Evolutionary conservation across 2,113 vertebrate species (phyloP), one percentile per base, ranked within the genome.

Genomic region (Mobula hypostoma): DNA sequence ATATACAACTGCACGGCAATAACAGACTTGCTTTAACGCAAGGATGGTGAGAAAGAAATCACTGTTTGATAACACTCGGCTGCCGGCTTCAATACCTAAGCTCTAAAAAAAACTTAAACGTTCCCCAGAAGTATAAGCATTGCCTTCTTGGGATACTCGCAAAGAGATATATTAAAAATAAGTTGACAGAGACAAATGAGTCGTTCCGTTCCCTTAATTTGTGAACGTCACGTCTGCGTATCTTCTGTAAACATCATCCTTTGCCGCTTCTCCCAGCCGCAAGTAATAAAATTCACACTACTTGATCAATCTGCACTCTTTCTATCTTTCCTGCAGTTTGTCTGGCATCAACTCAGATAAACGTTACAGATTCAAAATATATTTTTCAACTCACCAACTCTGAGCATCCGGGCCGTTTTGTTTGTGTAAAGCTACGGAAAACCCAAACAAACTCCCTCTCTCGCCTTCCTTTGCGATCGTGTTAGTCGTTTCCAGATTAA

Each of bases 361-460:
- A 66, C 48, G 7, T 27, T 9, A 58, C 56, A 85, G 9, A 85
- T 24, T 85, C 80, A 56, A 70, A 70, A 24, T 82, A 58, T 27
- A 29, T 63, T 63, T 48, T 61, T 27, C 85, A 94, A 97, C 98
- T 99, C 97, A 99, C 98, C 98, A 99, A 96, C 97, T 98, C 95
- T 97, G 96, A 56, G 97, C 96, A 94, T 97, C 96, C 2, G 98
- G 98, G 74, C 95, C 97, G 63, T 98, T 95, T 96, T 99, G 98
- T 94, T 97, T 97, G 95, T 99, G 98, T 95, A 99, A 96, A 0
- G 98, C 98, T 94, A 99, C 96, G 0, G 98, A 98, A 95, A 99
- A 98, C 61, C 98, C 98, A 85, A 99, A 99, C 85, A 98, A 97
- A 94, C 98, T 98, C 79, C 97, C 97, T 0, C 88, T 94, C 94